Evolutionary conservation across 2,797 vertebrate species (phyloP), one percentile per base, ranked within the genome.

Genomic region (Manis crassicaudata): DNA sequence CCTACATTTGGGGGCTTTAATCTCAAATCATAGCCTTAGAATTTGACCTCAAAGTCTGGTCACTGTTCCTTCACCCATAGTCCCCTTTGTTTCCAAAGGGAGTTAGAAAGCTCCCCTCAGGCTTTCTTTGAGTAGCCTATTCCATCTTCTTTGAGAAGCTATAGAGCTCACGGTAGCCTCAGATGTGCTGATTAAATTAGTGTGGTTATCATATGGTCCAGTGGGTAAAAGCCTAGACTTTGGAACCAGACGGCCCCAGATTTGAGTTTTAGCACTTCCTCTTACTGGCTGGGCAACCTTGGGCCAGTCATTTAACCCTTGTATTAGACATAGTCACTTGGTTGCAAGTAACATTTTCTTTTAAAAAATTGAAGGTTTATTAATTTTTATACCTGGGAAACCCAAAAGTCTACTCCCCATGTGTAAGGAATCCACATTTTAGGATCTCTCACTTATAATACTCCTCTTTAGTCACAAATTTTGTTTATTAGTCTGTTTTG

Each of bases 401-500:
- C 12, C n/a, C 27, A 95, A 58, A 25, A 27, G 3, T 90, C 54
- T 93, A 25, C 50, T 80, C 7, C 27, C 70, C 43, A 43, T 23
- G 23, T 58, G 63, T 76, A 94, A 83, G 27, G 9, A 94, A 88
- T 60, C 37, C 85, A 75, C 12, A 37, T 89, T 92, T 73, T 70
- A 82, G 37, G 80, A 37, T 82, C 25, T 88, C 50, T 79, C 35
- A 77, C 35, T 80, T 80, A 73, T 2, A 81, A 54, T 75, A 75
- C 58, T 52, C n/a, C 10, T 92, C 25, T 94, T 85, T 90, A 65
- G 40, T 37, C 56, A 87, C 58, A 60, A 65, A 2, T 70, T 68
- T 89, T 91, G 63, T 88, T 92, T 86, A 70, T 85, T 95, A 88
- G 37, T 94, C 79, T 79, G 73, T 90, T 88, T 90, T 65, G 43